phyloP scores from a whole-genome alignment of 92 coral and sea anemone species.

The Siderastrea siderea region DNA sequence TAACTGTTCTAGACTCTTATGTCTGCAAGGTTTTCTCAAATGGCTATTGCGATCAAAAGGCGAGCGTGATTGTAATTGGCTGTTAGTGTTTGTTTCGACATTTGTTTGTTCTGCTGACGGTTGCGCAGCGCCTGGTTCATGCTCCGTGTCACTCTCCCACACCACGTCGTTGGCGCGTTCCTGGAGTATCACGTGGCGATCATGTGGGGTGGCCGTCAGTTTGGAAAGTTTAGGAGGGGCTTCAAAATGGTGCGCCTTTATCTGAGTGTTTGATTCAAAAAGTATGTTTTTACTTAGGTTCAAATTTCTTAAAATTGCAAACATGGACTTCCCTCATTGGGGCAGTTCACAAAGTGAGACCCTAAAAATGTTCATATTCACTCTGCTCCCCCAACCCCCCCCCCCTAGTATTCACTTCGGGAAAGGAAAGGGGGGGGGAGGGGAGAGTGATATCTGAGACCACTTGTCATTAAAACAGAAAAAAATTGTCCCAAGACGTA shows the following conservation, averaged over 20 bases:
- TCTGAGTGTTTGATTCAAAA: constrained; percentile 31
- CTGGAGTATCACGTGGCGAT: constrained; percentile 78
- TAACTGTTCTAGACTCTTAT: constrained; percentile 80
- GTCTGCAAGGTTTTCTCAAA: constrained; percentile 76
- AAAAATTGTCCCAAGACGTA: neutral
- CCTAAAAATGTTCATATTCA: neutral
- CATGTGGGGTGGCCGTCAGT: constrained; percentile 79
- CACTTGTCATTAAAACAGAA: neutral
- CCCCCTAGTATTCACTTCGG: neutral
- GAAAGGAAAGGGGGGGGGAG: neutral
- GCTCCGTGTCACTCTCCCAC: constrained; percentile 87
- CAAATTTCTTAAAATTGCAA: neutral
- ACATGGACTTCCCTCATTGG: neutral
- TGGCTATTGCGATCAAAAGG: constrained; percentile 83
- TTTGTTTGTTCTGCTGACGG: constrained; percentile 24
- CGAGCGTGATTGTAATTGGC: constrained; percentile 13
- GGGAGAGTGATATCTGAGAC: neutral
- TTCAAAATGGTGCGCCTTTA: constrained; percentile 72
- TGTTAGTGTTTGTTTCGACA: constrained; percentile 39
- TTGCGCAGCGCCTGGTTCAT: constrained; percentile 70
- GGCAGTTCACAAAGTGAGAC: neutral
- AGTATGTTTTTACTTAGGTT: neutral
- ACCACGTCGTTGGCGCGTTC: constrained; percentile 77
- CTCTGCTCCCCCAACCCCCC: neutral
- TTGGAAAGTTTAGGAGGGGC: constrained; percentile 73